Evolutionary conservation across 2,888 invertebrate species (phyloP), one percentile per base, ranked within the genome.

Genomic region (Hirudinaria manillensis): DNA sequence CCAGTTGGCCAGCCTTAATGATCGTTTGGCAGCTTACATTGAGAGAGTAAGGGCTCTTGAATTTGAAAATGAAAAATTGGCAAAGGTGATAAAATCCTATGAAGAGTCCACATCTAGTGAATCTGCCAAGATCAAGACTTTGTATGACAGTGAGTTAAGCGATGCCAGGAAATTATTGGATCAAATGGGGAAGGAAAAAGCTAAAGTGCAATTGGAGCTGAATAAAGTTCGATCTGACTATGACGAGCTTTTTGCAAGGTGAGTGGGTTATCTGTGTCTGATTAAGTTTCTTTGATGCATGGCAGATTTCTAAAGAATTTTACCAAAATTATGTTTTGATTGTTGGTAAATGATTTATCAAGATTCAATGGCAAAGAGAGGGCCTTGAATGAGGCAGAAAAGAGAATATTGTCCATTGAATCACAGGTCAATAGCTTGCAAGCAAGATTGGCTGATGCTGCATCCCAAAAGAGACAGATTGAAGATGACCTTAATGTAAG

Each of bases 1-100:
- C 81, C 93, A 94, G 82, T 87, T 99, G 79, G 93, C 93, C 84
- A 92, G 93, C 84, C 89, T 99, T 72, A 99, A 99, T 86, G 96
- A 98, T 86, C 92, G 98, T 77, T 88, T 99, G 80, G 98, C 98
- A 21, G 90, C 91, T 76, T 99, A 99, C 84, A 99, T 99, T 83
- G 98, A 99, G 83, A 90, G 90, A 82, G 95, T 96, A 70, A 90
- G 98, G 75, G 91, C 91, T 82, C 88, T 99, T 82, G 97, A 99
- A 86, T 88, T 89, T 75, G 98, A 99, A 86, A 99, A 99, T 77
- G 80, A 79, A 56, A 79, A 82, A 7, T 78, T 85, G 53, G 76
- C 78, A n/a, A 80, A 82, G 6, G 83, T 84, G 77, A 76, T 82
- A 55, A 77, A 75, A 61, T 81, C 90, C 24, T 79, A 82, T 1